Base-by-base conservation (phyloP, 2,888 invertebrate species). In the Isotomurus palustris region DNA sequence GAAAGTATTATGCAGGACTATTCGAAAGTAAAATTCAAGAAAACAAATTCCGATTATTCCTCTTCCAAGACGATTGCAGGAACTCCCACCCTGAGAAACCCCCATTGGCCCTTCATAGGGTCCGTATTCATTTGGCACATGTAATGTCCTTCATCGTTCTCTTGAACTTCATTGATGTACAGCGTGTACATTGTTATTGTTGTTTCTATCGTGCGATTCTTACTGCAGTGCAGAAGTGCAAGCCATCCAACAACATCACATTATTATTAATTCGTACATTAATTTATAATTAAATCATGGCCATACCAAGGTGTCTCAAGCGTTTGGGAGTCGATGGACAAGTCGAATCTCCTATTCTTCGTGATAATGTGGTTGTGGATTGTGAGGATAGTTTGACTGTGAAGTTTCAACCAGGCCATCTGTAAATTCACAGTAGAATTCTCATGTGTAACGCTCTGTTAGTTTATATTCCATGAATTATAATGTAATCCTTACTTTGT, bases 101-200 rank as follows among this genome's bases (percentile, higher is more conserved):
- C 49, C 49, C 49, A 49, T 17, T 49, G 49, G 3, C 49, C 49
- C 19, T 35, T 49, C 49, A 49, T 49, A 19, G 49, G 49, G 10
- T 49, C 49, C 4, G 47, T 47, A 29, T 28, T 47, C 12, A 49
- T 4, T 49, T 49, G 49, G 36, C 49, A 49, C 49, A 49, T 49
- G 49, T 49, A 49, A 21, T 27, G 21, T 12, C 35, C 49, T 22
- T 49, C 49, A 35, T 49, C 49, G 10, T 35, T 19, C 21, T 32
- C 12, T 14, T 17, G 8, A 5, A 35, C 36, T 3, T 32, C 32
- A 21, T 49, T 14, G 28, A 49, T 35, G 14, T 49, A 12, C 12
- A 49, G 12, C 3, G 21, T 49, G 49, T 49, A 49, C 36, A 49
- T 49, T 21, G 36, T 17, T 19, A 49, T 49, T 14, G 36, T 49